Evolutionary conservation across 2,888 invertebrate genomes (phyloP).

Genomic region (Agriopis aurantiaria): DNA sequence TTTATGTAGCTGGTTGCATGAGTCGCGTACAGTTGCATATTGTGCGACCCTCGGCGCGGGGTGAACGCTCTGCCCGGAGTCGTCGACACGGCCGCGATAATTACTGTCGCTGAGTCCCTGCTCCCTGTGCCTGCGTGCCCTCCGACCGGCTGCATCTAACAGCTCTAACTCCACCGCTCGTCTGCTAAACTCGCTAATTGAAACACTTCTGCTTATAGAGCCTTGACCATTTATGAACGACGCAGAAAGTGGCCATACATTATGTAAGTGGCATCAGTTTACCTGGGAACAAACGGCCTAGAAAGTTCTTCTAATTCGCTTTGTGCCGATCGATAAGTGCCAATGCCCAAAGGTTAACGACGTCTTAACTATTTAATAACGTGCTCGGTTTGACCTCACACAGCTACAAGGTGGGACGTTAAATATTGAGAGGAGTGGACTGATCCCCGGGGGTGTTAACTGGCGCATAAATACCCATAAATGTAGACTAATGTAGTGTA

Average conservation of each 20-base stretch:
- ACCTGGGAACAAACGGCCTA: constrained; percentile 26
- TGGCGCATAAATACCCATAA: constrained; percentile 52
- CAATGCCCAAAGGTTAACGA: constrained; percentile 64
- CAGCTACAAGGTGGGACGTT: constrained; percentile 60
- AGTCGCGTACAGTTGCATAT: constrained; percentile 72
- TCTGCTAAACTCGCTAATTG: constrained; percentile 59
- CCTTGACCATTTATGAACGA: constrained; percentile 42
- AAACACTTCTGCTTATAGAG: constrained; percentile 53
- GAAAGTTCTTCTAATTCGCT: constrained; percentile 40
- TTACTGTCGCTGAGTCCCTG: constrained; percentile 79
- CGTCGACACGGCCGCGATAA: constrained; percentile 83
- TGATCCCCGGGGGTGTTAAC: constrained; percentile 59
- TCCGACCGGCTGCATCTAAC: constrained; percentile 55
- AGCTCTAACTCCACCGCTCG: constrained; percentile 47
- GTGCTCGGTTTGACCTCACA: constrained; percentile 58
- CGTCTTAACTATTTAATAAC: constrained; percentile 63
- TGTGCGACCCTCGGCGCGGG: constrained; percentile 77
- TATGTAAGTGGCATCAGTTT: constrained; percentile 26
- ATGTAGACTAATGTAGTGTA: constrained; percentile 34
- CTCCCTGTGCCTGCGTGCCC: constrained; percentile 58
- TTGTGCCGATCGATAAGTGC: constrained; percentile 55
- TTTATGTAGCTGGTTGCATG: constrained; percentile 66
- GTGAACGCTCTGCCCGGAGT: constrained; percentile 83
- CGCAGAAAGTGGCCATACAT: constrained; percentile 34
- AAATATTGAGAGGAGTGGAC: constrained; percentile 48